A percentile compares a stretch with the other conserved stretches of the same genome.
These are phyloP conservation scores for Epirrhoe alternata DNA, from an alignment of 2,888 invertebrate species.

Conservation along the genomic window DNA sequence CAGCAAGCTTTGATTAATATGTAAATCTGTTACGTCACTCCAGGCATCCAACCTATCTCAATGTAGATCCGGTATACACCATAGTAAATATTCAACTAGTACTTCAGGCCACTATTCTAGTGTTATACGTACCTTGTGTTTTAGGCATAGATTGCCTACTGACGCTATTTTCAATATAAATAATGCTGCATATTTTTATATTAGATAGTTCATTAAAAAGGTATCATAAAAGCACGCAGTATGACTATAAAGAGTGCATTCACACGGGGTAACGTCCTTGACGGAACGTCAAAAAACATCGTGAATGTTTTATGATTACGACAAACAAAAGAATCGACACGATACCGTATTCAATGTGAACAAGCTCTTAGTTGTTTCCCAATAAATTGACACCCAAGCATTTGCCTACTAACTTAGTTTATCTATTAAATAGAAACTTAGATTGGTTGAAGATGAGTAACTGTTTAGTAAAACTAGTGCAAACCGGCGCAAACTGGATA, in stretches of 20 bases:
- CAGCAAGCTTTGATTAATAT: conserved; percentile 36
- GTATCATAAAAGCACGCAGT: not conserved
- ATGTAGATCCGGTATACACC: conserved; percentile 31
- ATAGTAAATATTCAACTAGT: conserved; percentile 17
- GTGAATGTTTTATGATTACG: no score
- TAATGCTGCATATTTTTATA: no score
- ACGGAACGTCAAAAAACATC: no score
- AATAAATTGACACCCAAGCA: not conserved
- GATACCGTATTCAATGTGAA: no score
- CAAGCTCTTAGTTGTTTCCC: no score
- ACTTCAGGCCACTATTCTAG: not conserved
- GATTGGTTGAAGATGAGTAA: not conserved
- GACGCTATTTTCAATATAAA: no score
- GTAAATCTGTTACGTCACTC: conserved; percentile 36
- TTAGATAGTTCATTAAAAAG: no score
- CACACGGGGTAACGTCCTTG: no score
- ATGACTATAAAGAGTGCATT: no score
- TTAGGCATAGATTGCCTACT: no score
- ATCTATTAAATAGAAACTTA: not conserved
- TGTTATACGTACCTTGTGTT: no score
- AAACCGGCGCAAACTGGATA: conserved; percentile 31
- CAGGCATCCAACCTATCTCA: conserved; percentile 32
- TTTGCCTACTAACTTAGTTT: not conserved
- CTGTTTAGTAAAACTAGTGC: conserved; percentile 7
- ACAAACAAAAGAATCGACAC: no score